phyloP scores from a whole-genome alignment of 2,797 vertebrate species.

The Poeciliopsis gracilis region DNA sequence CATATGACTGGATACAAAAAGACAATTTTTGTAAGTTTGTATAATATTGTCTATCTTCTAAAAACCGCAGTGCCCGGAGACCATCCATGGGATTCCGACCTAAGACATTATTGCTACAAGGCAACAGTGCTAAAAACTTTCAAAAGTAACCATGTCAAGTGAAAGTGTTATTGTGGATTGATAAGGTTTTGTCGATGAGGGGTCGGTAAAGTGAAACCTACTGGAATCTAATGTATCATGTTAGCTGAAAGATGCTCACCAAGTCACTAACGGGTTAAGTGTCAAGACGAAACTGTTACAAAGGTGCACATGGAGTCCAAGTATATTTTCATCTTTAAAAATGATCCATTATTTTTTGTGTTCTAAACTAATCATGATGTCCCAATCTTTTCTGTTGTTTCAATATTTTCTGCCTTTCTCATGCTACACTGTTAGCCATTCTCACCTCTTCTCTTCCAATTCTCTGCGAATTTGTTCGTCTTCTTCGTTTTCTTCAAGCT shows the following conservation, averaged over 20 bases:
- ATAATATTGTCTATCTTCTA: no score
- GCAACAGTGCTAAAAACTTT: neutral
- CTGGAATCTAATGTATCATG: slow-evolving; percentile 44
- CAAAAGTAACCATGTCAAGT: neutral
- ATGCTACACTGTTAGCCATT: slow-evolving; percentile 24
- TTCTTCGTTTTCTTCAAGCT: slow-evolving; percentile 75
- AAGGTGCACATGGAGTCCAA: neutral
- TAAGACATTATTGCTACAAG: no score
- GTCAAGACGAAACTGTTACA: neutral
- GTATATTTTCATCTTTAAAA: neutral
- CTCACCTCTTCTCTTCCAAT: slow-evolving; percentile 87
- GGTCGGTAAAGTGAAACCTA: neutral
- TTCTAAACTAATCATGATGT: neutral
- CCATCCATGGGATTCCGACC: no score
- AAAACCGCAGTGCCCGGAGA: no score
- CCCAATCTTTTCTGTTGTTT: slow-evolving; percentile 1
- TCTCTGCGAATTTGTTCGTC: slow-evolving; percentile 85
- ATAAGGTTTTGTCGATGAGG: neutral
- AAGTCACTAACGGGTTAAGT: neutral
- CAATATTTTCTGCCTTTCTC: neutral
- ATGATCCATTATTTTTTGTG: neutral
- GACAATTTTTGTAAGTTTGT: no score
- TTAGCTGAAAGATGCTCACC: slow-evolving; percentile 16
- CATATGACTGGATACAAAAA: no score
- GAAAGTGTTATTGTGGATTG: neutral